Conservation (phyloP, 2,113 vertebrate species). For the Takifugu flavidus region DNA sequence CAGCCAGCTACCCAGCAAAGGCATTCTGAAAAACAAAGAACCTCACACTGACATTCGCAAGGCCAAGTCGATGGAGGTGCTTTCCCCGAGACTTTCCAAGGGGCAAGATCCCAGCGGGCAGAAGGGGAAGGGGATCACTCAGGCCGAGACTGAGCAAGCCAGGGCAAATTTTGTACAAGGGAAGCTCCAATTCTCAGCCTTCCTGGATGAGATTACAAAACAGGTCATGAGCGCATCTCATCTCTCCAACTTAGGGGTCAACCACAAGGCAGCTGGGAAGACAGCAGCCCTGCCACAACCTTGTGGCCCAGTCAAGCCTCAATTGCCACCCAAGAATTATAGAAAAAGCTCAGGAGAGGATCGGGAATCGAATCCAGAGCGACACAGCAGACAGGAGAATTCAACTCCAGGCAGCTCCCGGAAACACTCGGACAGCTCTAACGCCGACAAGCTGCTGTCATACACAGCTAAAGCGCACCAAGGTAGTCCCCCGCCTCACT, state of each 20-base stretch:
- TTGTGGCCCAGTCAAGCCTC: conserved; percentile 44
- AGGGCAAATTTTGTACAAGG: conserved; percentile 63
- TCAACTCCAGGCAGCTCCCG: background rate
- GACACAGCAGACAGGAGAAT: conserved; percentile 32
- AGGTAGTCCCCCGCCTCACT: conserved; percentile 40
- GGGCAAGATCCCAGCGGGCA: conserved; percentile 29
- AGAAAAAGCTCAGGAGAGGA: conserved; percentile 23
- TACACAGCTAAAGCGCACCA: conserved; percentile 32
- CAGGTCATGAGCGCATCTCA: conserved; percentile 77
- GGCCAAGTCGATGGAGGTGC: conserved; percentile 77
- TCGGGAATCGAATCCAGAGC: conserved; percentile 15
- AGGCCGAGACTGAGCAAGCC: conserved; percentile 37
- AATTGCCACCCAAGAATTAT: conserved; percentile 61
- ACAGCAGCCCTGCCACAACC: background rate
- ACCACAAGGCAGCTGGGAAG: conserved; percentile 16
- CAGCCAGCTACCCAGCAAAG: conserved; percentile 69
- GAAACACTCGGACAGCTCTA: conserved; percentile 35
- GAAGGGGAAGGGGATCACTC: conserved; percentile 33
- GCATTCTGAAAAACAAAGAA: conserved; percentile 74
- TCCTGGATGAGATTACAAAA: conserved; percentile 80
- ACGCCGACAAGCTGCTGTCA: conserved; percentile 42
- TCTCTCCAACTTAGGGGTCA: conserved; percentile 68
- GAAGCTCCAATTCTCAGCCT: conserved; percentile 80
- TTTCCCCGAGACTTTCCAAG: conserved; percentile 59
- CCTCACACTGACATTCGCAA: conserved; percentile 65